phyloP scores from a whole-genome alignment of 2,113 vertebrate genomes.

The Naja naja region DNA sequence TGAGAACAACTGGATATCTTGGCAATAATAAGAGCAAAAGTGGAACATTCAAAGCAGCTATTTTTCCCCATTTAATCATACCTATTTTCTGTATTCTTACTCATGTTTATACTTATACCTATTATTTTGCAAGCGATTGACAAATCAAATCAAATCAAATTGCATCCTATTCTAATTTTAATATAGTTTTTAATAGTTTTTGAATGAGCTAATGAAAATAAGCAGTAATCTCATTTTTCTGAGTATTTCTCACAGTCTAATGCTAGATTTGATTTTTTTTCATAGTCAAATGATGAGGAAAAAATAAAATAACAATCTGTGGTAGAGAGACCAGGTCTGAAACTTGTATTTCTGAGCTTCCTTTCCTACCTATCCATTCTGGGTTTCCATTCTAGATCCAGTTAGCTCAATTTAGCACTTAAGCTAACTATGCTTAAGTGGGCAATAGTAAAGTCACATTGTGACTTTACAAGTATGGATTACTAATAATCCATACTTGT shows the following conservation, averaged over 20 bases:
- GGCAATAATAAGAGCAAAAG: not conserved
- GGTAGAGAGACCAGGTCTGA: not conserved
- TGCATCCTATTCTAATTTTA: not conserved
- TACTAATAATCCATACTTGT: too few relatives aligned
- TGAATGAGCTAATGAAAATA: not conserved
- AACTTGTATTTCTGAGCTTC: not conserved
- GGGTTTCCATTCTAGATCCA: not conserved
- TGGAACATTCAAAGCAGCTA: not conserved
- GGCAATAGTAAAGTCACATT: not conserved
- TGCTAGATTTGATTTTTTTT: not conserved
- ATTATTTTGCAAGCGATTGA: too few relatives aligned
- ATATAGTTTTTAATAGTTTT: not conserved
- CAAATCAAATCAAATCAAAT: too few relatives aligned
- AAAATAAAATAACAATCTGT: not conserved
- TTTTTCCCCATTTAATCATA: too few relatives aligned
- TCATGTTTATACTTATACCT: too few relatives aligned
- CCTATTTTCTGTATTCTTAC: too few relatives aligned
- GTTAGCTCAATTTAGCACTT: too few relatives aligned
- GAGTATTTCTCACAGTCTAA: not conserved
- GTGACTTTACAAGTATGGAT: not conserved
- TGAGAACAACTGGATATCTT: not conserved
- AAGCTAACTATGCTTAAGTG: not conserved
- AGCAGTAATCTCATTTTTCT: not conserved
- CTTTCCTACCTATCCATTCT: not conserved
- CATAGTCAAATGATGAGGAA: not conserved